Evolutionary conservation across 2,113 vertebrate genomes (phyloP).

Genomic region (Thermophis baileyi): DNA sequence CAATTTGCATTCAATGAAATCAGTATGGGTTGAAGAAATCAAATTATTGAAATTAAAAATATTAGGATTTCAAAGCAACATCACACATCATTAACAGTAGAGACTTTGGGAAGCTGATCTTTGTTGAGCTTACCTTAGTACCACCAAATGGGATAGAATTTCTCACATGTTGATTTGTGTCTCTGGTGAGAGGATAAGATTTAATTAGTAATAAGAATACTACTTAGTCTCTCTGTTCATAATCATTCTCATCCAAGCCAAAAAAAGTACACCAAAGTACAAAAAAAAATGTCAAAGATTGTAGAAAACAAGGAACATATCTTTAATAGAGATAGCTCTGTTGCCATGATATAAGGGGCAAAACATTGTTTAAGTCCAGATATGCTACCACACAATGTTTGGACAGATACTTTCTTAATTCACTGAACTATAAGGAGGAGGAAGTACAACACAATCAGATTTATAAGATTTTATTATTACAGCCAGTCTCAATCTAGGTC

Average conservation of each 20-base stretch:
- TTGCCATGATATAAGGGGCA: background rate
- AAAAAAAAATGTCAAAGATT: background rate
- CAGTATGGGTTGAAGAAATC: background rate
- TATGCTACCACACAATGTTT: background rate
- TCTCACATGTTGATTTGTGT: background rate
- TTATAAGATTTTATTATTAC: background rate
- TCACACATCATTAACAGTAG: background rate
- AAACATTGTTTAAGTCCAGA: background rate
- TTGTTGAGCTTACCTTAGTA: background rate
- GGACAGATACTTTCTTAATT: background rate
- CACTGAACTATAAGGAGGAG: background rate
- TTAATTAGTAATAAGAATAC: background rate
- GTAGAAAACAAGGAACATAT: background rate
- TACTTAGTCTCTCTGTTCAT: background rate
- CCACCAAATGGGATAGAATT: background rate
- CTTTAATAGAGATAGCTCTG: background rate
- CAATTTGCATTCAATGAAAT: background rate
- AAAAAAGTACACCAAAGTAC: background rate
- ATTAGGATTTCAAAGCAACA: background rate
- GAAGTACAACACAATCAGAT: background rate
- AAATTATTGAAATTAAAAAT: background rate
- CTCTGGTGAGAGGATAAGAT: background rate
- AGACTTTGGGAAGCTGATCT: background rate
- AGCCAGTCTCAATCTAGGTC: background rate
- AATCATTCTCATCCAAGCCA: background rate